A percentile compares a stretch with the other conserved stretches of the same genome.
Conservation (phyloP, 1,140 invertebrate genomes). For the Physella acuta region DNA sequence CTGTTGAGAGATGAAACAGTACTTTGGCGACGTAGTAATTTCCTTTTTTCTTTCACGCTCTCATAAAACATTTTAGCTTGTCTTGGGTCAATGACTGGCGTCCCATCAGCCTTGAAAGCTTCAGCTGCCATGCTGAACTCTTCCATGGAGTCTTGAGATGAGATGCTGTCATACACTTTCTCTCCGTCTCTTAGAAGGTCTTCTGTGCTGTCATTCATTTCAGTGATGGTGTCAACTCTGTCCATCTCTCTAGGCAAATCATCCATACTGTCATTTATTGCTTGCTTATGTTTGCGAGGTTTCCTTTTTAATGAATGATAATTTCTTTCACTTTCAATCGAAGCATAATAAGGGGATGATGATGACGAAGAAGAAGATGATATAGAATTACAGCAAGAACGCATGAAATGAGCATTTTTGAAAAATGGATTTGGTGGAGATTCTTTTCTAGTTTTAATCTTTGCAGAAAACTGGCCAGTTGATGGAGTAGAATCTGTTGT, state of each 20-base stretch:
- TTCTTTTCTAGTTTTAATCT: neutral
- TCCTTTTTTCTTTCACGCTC: slow-evolving; percentile 21
- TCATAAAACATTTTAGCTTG: slow-evolving; percentile 28
- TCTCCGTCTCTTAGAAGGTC: no score
- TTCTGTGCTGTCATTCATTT: no score
- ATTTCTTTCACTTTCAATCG: neutral
- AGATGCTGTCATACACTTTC: no score
- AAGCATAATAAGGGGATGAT: neutral
- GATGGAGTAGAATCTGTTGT: no score
- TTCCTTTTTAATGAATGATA: no score
- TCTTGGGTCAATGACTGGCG: slow-evolving; percentile 17
- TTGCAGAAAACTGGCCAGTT: slow-evolving; percentile 1
- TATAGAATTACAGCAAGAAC: neutral
- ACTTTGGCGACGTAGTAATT: slow-evolving; percentile 22
- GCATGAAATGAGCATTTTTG: slow-evolving; percentile 4
- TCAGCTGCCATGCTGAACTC: slow-evolving; percentile 25
- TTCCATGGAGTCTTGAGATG: slow-evolving; percentile 4
- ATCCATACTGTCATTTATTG: no score
- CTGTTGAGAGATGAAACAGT: slow-evolving; percentile 27
- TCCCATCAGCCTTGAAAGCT: slow-evolving; percentile 27
- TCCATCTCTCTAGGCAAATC: no score
- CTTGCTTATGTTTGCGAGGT: no score
- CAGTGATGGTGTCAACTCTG: no score
- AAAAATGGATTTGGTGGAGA: slow-evolving; percentile 20
- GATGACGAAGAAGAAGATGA: neutral